Evolutionary conservation across 2,888 invertebrate species (phyloP), one percentile per base, ranked within the genome.

Genomic region (Hylaea fasciaria): DNA sequence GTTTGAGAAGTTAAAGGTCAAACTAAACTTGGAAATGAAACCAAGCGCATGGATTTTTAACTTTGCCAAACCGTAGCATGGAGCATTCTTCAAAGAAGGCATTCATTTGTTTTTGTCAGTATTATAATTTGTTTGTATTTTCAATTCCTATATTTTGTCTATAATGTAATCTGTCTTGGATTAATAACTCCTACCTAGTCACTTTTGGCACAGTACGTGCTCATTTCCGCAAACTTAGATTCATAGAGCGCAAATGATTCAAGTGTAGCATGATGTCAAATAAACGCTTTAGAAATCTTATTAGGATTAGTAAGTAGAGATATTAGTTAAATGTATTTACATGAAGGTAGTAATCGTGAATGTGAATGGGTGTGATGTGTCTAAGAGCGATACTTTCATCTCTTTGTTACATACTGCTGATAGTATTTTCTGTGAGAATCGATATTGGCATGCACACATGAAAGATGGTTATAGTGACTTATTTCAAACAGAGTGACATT

Each of bases 331-430:
- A 56, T 46, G 43, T 61, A 55, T 68, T 66, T 63, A 61, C 55
- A 61, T 65, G 65, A 66, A 71, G 68, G 65, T 50, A 62, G 61
- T 65, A 48, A 49, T 52, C 56, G 28, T 52, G 29, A 50, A 54
- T 47, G 32, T 61, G 60, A 48, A 48, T 62, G 48, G 17, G 41
- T 52, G 56, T 51, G 45, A 41, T 51, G 48, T 66, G 62, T 17
- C n/a, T 2, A 22, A 22, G 22, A 52, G 48, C 43, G 56, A 67
- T 37, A 77, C 78, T 84, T 82, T 85, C 77, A 60, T 73, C 60
- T 73, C 75, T 80, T 84, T 83, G 83, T 85, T 80, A 72, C 70
- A 84, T 80, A 72, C 70, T 66, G 62, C 71, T 65, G 66, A 65
- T 66, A 64, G 73, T 79, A 80, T 22, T 80, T 76, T 76, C 77